Percentiles rank a stretch among this genome's conserved stretches.
Conservation (phyloP, 2,113 vertebrate species). For the Poecilia latipinna region DNA sequence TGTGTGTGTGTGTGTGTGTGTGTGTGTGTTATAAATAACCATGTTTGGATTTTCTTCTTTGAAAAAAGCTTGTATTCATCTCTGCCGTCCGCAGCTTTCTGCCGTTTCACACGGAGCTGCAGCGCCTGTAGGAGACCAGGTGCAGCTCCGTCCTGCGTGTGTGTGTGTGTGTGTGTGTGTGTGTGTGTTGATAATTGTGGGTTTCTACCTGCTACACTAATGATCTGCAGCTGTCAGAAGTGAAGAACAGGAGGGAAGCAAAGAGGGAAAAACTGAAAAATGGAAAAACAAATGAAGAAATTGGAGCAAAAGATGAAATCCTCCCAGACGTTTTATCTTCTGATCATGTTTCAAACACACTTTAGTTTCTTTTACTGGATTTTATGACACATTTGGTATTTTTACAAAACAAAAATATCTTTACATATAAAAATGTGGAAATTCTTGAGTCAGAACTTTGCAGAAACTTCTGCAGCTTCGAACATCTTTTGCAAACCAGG, state of each 20-base stretch:
- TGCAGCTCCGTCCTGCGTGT: conserved; percentile 19
- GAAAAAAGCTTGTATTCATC: conserved; percentile 48
- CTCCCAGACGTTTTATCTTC: too few relatives aligned
- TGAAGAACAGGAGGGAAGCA: neutral
- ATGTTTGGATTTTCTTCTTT: conserved; percentile 26
- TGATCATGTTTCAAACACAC: too few relatives aligned
- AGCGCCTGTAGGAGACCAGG: conserved; percentile 36
- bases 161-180: conserved; percentile 10
- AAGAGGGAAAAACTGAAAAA: neutral
- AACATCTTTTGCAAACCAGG: too few relatives aligned
- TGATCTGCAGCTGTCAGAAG: conserved; percentile 65
- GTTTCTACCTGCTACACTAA: conserved; percentile 61
- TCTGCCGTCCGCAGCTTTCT: conserved; percentile 42
- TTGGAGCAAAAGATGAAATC: neutral
- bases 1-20: conserved; percentile 15
- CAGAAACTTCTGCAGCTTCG: too few relatives aligned
- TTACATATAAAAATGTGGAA: too few relatives aligned
- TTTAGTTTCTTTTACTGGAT: too few relatives aligned
- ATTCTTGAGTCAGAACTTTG: too few relatives aligned
- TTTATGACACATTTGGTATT: too few relatives aligned
- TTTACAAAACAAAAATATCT: too few relatives aligned
- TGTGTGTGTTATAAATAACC: conserved; percentile 47
- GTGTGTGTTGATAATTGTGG: conserved; percentile 11
- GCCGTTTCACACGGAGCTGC: conserved; percentile 1
- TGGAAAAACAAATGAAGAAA: neutral